Evolutionary conservation across 2,113 vertebrate genomes (phyloP).

Genomic region (Emydocephalus ijimae): DNA sequence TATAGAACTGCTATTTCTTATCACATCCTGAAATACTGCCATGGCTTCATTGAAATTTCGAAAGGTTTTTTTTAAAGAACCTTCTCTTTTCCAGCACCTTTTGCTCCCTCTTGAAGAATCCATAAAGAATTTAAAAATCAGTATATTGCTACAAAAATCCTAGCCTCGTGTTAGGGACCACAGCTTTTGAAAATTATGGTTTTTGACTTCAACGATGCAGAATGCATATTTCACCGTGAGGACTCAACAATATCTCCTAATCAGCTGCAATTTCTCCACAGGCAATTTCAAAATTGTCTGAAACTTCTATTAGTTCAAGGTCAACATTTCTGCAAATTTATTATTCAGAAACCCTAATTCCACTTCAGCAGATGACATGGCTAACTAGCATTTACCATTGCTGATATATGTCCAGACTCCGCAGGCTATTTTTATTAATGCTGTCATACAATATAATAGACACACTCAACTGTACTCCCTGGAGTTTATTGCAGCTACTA

Average conservation of each 20-base stretch:
- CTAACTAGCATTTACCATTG: not conserved
- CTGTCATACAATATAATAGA: not conserved
- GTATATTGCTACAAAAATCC: slow-evolving; percentile 18
- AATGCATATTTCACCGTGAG: slow-evolving; percentile 11
- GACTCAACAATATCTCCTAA: not conserved
- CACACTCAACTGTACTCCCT: not conserved
- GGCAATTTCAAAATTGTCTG: slow-evolving; percentile 9
- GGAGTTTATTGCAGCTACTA: not conserved
- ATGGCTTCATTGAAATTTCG: not conserved
- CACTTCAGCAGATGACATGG: not conserved
- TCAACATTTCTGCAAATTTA: not conserved
- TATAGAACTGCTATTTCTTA: slow-evolving; percentile 5
- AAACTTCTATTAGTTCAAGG: not conserved
- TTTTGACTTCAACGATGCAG: slow-evolving; percentile 28
- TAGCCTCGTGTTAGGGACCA: not conserved
- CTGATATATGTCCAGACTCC: not conserved
- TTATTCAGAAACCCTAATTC: not conserved
- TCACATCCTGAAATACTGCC: slow-evolving; percentile 25
- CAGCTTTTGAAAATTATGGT: slow-evolving; percentile 32
- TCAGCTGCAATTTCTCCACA: not conserved
- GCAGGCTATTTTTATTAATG: not conserved
- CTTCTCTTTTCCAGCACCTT: not conserved
- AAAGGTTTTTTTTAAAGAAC: slow-evolving; percentile 12
- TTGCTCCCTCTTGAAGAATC: not conserved
- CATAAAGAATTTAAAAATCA: slow-evolving; percentile 39